Base-by-base conservation (phyloP, 2,113 vertebrate genomes). In the Varanus salvator region DNA sequence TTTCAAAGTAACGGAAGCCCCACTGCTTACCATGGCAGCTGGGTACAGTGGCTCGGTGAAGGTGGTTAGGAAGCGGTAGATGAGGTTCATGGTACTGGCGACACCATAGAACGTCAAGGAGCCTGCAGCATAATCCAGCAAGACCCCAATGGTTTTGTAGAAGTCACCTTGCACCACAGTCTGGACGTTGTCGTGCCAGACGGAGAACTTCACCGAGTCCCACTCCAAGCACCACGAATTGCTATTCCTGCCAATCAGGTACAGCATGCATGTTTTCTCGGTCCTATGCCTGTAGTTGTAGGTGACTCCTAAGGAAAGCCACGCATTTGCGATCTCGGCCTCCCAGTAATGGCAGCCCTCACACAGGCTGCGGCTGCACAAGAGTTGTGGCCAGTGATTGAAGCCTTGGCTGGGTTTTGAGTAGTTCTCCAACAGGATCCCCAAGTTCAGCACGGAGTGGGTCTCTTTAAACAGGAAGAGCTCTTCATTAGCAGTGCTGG, bases 211-310 rank as follows among this genome's bases (percentile, higher is more conserved):
- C 68, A 94, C 90, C 27, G 92, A 94, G 91, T 95, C 95, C 95
- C 95, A 95, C 91, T 96, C 95, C 78, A 97, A 86, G 90, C 95
- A 95, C 95, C 95, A 97, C 2, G 96, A 96, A 90, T 90, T 80
- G 57, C 90, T 83, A 89, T 95, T 97, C 90, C 94, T 93, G 80
- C 95, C 95, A 77, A 95, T 94, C 91, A 96, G 90, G 80, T 91
- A 82, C 31, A 92, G 77, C 31, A 88, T 60, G 72, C 31, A 89
- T 1, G 78, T 68, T 81, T 89, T 87, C 64, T 89, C 91, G 0
- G 80, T 89, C 31, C 27, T 87, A 50, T 86, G 83, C 72, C 50
- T 54, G 54, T 89, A 90, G 29, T 80, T 90, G 91, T 96, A 95
- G 31, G 95, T 93, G 90, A 95, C 92, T 0, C 96, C 96, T 84